Conservation (phyloP, 2,113 vertebrate genomes). For the Chloropsis hardwickii region DNA sequence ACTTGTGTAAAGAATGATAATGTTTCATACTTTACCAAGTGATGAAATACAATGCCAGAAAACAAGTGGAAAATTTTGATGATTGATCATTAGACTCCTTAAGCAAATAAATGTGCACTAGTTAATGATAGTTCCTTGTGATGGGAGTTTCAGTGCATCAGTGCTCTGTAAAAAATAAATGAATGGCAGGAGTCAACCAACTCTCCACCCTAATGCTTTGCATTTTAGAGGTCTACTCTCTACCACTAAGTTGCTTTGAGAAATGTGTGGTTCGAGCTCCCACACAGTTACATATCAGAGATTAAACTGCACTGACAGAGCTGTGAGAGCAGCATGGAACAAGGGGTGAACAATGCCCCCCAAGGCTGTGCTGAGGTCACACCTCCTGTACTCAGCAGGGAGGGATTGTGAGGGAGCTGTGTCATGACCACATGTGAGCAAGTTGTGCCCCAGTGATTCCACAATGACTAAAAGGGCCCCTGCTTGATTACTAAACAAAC, state of each 20-base stretch:
- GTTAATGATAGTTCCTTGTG: conserved; percentile 57
- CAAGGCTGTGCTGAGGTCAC: background rate
- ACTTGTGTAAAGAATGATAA: conserved; percentile 74
- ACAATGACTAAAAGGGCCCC: background rate
- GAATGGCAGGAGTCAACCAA: background rate
- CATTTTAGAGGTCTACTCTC: background rate
- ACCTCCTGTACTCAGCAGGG: conserved; percentile 1
- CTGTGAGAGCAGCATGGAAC: background rate
- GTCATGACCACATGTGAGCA: background rate
- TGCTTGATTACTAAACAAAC: conserved; percentile 14
- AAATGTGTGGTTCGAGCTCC: background rate
- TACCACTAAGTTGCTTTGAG: background rate
- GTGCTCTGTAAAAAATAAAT: background rate
- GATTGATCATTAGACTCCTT: conserved; percentile 72
- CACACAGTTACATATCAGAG: background rate
- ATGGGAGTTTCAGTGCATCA: conserved; percentile 52
- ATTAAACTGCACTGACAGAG: background rate
- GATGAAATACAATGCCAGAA: conserved; percentile 73
- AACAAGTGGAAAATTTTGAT: conserved; percentile 75
- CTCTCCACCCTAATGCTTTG: background rate
- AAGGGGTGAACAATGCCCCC: background rate
- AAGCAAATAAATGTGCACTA: conserved; percentile 70
- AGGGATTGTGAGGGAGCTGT: conserved; percentile 10
- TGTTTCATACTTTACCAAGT: conserved; percentile 70
- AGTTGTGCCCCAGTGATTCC: background rate